A percentile compares a stretch with the other conserved stretches of the same genome.
phyloP scores from a whole-genome alignment of 2,888 invertebrate genomes.

The Synanthedon vespiformis region DNA sequence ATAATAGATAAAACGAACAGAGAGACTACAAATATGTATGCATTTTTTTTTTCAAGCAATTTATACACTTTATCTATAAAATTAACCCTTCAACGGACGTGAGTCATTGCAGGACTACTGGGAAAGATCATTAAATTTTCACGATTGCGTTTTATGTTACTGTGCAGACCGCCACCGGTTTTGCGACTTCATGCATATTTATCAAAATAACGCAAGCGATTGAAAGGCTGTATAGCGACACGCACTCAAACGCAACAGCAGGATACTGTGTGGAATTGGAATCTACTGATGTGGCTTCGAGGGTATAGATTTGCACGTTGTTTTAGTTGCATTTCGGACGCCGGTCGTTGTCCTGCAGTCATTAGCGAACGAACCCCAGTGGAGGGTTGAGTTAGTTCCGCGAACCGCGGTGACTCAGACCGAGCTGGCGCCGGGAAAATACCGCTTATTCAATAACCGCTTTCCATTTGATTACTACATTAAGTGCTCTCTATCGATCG shows the following conservation, averaged over 20 bases:
- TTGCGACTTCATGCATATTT: constrained; percentile 67
- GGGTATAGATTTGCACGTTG: constrained; percentile 50
- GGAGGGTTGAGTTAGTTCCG: constrained; percentile 55
- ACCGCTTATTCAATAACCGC: constrained; percentile 39
- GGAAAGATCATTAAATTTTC: constrained; percentile 69
- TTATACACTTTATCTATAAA: constrained; percentile 45
- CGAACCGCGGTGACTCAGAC: constrained; percentile 58
- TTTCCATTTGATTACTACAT: constrained; percentile 38
- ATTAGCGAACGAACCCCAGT: constrained; percentile 55
- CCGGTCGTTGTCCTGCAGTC: constrained; percentile 50
- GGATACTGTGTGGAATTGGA: constrained; percentile 37
- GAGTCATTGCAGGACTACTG: constrained; percentile 64
- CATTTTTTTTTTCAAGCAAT: not conserved
- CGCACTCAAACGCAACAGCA: constrained; percentile 49
- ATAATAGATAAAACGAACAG: too few relatives aligned
- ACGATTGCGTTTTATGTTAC: constrained; percentile 65
- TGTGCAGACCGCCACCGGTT: constrained; percentile 40
- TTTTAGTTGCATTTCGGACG: constrained; percentile 36
- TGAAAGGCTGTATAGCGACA: constrained; percentile 69
- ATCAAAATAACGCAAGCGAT: constrained; percentile 68
- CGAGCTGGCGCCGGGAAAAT: constrained; percentile 41
- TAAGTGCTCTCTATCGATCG: constrained; percentile 28
- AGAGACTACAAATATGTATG: too few relatives aligned
- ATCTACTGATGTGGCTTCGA: constrained; percentile 51
- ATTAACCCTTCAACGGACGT: constrained; percentile 65